Percentiles rank a stretch among this genome's conserved stretches.
phyloP scores from a whole-genome alignment of 2,888 invertebrate species.

The Didymodactylos carnosus region DNA sequence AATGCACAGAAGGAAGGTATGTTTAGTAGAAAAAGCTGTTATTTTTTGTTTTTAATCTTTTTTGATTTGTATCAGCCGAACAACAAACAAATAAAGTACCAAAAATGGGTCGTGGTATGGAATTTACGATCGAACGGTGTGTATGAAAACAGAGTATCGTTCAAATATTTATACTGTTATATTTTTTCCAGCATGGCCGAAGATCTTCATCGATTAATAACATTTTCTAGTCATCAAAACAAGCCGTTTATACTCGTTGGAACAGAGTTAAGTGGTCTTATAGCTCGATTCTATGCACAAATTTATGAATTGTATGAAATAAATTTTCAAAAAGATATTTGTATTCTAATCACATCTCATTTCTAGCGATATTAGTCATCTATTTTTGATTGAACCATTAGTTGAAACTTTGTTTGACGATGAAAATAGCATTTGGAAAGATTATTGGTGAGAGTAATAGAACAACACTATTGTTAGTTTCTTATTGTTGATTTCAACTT shows the following conservation, averaged over 20 bases:
- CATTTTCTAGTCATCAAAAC: slow-evolving; percentile 25
- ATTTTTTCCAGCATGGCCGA: slow-evolving; percentile 26
- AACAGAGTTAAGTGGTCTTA: slow-evolving; percentile 27
- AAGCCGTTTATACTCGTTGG: slow-evolving; percentile 29
- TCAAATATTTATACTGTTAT: background rate
- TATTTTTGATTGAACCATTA: slow-evolving; percentile 30
- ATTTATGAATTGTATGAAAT: slow-evolving; percentile 26
- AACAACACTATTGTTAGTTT: slow-evolving; percentile 20
- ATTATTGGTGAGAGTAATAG: slow-evolving; percentile 24
- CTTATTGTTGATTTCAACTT: slow-evolving; percentile 21
- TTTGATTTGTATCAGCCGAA: background rate
- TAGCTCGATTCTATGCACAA: slow-evolving; percentile 28
- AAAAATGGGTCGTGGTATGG: slow-evolving; percentile 18
- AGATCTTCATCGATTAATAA: slow-evolving; percentile 25
- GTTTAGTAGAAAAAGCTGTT: slow-evolving; percentile 16
- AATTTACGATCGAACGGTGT: slow-evolving; percentile 27
- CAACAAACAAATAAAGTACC: background rate
- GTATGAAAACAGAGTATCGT: too few relatives aligned
- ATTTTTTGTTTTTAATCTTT: background rate
- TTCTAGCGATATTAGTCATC: slow-evolving; percentile 26
- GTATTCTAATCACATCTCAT: background rate
- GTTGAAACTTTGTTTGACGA: slow-evolving; percentile 26
- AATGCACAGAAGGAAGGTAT: slow-evolving; percentile 17
- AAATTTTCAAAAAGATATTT: background rate
- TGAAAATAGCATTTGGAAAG: slow-evolving; percentile 24